phyloP scores from a whole-genome alignment of 2,113 vertebrate species.

The Cnemophilus loriae region DNA sequence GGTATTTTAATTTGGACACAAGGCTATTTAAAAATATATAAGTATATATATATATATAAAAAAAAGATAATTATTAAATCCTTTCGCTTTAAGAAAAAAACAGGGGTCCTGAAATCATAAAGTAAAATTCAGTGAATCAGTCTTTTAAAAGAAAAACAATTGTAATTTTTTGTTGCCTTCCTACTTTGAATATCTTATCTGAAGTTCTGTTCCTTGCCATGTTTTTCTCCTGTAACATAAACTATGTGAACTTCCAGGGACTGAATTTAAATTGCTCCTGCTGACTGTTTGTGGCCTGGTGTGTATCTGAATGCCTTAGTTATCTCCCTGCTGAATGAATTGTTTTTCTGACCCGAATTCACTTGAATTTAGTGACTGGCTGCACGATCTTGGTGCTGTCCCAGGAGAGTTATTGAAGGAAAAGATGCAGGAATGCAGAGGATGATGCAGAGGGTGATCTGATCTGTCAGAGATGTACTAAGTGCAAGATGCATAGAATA shows the following conservation, averaged over 20 bases:
- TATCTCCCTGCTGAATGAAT: slow-evolving; percentile 89
- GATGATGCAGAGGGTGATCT: slow-evolving; percentile 95
- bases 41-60: not conserved
- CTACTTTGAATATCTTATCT: slow-evolving; percentile 87
- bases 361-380: slow-evolving; percentile 77
- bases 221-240: slow-evolving; percentile 97
- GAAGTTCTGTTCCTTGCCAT: slow-evolving; percentile 96
- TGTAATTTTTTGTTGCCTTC: slow-evolving; percentile 76
- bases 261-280: slow-evolving; percentile 97
- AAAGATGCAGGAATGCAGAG: slow-evolving; percentile 93
- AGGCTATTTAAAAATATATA: not conserved
- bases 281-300: slow-evolving; percentile 83
- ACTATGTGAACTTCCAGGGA: slow-evolving; percentile 90
- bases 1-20: slow-evolving; percentile 32
- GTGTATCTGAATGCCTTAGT: slow-evolving; percentile 88
- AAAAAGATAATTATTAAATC: slow-evolving; percentile 6
- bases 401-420: slow-evolving; percentile 87
- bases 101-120: slow-evolving; percentile 18
- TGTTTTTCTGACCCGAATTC: slow-evolving; percentile 89
- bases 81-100: not conserved
- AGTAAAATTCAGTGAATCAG: slow-evolving; percentile 44
- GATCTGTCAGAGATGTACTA: slow-evolving; percentile 94
- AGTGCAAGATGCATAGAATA: slow-evolving; percentile 95
- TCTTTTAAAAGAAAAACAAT: slow-evolving; percentile 51
- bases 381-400: slow-evolving; percentile 79